These are phyloP conservation scores for Drosophila watanabei DNA, from an alignment of 1,140 invertebrate genomes.

Conservation along the genomic window DNA sequence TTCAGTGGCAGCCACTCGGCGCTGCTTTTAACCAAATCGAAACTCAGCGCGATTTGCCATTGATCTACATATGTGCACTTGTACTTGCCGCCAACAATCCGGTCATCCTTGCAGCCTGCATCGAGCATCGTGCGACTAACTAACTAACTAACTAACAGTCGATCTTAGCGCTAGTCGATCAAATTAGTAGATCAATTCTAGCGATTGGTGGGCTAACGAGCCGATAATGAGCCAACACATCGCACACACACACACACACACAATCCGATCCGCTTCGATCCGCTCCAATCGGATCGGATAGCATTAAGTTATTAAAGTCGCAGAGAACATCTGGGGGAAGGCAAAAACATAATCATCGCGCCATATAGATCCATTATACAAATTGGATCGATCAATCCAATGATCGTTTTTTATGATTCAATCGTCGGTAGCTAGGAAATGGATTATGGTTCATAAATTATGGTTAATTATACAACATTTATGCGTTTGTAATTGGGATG, in stretches of 20 bases:
- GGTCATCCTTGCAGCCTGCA: conserved; percentile 74
- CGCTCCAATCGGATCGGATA: conserved; percentile 6
- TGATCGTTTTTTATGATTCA: conserved; percentile 30
- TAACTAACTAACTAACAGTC: conserved; percentile 13
- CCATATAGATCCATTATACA: conserved; percentile 43
- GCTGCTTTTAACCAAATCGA: conserved; percentile 72
- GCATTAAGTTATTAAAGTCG: conserved; percentile 60
- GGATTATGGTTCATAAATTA: conserved; percentile 1
- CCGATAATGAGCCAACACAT: conserved; percentile 57
- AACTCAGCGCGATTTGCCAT: conserved; percentile 67
- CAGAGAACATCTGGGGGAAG: conserved; percentile 26
- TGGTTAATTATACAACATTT: neutral
- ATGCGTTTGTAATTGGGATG: neutral
- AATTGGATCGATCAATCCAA: conserved; percentile 37
- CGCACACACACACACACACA: conserved; percentile 5
- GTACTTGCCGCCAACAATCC: conserved; percentile 66
- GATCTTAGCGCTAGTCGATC: conserved; percentile 29
- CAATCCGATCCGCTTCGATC: conserved; percentile 16
- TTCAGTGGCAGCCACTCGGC: conserved; percentile 48
- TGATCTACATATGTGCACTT: conserved; percentile 80
- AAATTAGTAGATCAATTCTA: conserved; percentile 57
- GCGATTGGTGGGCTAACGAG: conserved; percentile 51
- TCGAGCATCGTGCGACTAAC: conserved; percentile 38
- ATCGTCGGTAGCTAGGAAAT: conserved; percentile 34
- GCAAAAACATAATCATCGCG: conserved; percentile 43